Percentiles rank a stretch among this genome's conserved stretches.
These are phyloP conservation scores for Apeira syringaria DNA, from an alignment of 2,888 invertebrate genomes.

Conservation along the genomic window DNA sequence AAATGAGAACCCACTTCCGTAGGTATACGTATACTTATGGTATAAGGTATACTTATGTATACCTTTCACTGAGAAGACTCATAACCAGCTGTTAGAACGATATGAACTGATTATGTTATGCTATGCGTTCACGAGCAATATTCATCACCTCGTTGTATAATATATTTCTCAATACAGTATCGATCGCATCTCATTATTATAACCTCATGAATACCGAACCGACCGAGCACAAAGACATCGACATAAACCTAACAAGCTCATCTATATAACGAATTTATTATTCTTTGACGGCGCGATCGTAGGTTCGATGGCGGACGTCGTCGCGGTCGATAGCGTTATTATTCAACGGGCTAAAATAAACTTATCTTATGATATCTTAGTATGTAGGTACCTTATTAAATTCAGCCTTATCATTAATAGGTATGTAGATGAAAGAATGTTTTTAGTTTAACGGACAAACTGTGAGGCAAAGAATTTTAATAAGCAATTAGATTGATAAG, in stretches of 20 bases:
- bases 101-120: too few species aligned
- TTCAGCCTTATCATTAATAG: conserved; percentile 11
- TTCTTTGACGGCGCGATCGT: conserved; percentile 36
- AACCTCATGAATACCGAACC: conserved; percentile 17
- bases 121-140: too few species aligned
- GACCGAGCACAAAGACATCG: conserved; percentile 9
- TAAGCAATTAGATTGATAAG: conserved; percentile 18
- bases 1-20: too few species aligned
- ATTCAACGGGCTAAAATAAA: conserved; percentile 40
- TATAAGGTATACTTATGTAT: too few species aligned
- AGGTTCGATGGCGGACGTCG: conserved; percentile 31
- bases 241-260: conserved; percentile 42
- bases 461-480: conserved; percentile 13
- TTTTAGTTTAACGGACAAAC: conserved; percentile 9
- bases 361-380: conserved; percentile 17
- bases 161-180: conserved; percentile 7
- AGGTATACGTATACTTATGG: too few species aligned
- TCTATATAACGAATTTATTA: conserved; percentile 36
- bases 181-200: conserved; percentile 18
- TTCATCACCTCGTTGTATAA: neutral
- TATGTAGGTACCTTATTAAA: conserved; percentile 7
- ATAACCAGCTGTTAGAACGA: too few species aligned
- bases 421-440: conserved; percentile 16
- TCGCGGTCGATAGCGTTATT: conserved; percentile 56
- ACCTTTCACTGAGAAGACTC: too few species aligned